Conservation (phyloP, 2,888 invertebrate species). For the Xylota segnis region DNA sequence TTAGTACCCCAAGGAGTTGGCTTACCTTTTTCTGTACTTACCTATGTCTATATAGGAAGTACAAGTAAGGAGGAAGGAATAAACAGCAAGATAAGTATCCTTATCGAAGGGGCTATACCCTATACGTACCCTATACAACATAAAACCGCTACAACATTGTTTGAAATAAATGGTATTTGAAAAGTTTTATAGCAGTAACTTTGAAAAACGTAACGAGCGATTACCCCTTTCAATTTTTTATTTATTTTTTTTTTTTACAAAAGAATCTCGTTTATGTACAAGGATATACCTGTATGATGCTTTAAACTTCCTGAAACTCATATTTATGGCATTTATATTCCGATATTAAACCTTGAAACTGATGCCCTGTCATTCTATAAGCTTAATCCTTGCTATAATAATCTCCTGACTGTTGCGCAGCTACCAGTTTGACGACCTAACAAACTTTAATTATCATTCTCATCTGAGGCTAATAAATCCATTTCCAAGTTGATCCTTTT, state of each 20-base stretch:
- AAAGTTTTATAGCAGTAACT: slow-evolving; percentile 28
- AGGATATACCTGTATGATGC: neutral
- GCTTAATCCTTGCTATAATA: slow-evolving; percentile 5
- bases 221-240: slow-evolving; percentile 1
- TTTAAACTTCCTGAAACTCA: neutral
- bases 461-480: slow-evolving; percentile 49
- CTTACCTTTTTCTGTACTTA: neutral
- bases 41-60: neutral
- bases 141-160: slow-evolving; percentile 9
- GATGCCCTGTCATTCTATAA: neutral
- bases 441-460: slow-evolving; percentile 52
- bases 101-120: slow-evolving; percentile 8
- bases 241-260: slow-evolving; percentile 1
- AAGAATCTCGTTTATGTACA: neutral
- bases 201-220: slow-evolving; percentile 21
- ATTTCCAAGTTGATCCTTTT: slow-evolving; percentile 52
- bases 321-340: slow-evolving; percentile 5
- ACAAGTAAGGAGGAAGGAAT: neutral
- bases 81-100: slow-evolving; percentile 14
- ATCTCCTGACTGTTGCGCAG: slow-evolving; percentile 9
- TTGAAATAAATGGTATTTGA: slow-evolving; percentile 15
- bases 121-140: neutral
- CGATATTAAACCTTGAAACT: slow-evolving; percentile 37
- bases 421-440: slow-evolving; percentile 28
- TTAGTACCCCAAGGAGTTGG: neutral